Conservation (phyloP, 2,797 vertebrate species). For the Clarias laeviceps region DNA sequence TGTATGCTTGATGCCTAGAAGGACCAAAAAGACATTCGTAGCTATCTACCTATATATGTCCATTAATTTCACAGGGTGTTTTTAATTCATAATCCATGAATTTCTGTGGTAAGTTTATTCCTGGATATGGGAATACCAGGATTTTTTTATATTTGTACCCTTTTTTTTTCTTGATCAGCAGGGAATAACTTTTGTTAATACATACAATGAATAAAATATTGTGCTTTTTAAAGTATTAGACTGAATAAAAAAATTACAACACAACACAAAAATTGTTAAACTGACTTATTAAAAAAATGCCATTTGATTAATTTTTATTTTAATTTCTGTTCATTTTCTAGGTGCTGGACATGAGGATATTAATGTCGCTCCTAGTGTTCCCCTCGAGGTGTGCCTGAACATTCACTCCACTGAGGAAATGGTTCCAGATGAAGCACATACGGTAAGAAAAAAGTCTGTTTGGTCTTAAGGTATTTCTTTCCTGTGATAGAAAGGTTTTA, state of each 20-base stretch:
- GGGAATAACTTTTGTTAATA: neutral
- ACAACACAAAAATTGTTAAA: neutral
- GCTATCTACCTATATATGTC: neutral
- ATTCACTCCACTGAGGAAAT: slow-evolving; percentile 56
- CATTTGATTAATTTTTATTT: neutral
- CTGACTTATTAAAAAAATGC: neutral
- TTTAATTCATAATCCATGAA: too few relatives aligned
- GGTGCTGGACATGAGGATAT: slow-evolving; percentile 55
- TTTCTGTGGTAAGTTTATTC: neutral
- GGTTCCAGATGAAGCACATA: slow-evolving; percentile 39
- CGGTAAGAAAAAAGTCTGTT: neutral
- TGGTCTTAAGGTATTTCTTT: neutral
- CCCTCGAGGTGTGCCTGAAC: slow-evolving; percentile 64
- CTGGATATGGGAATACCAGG: neutral
- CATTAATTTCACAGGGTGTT: too few relatives aligned
- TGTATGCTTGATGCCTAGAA: neutral
- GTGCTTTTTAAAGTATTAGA: neutral
- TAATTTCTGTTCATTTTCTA: slow-evolving; percentile 52
- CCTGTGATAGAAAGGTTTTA: neutral
- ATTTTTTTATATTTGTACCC: neutral
- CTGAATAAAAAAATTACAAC: neutral
- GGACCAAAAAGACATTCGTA: too few relatives aligned
- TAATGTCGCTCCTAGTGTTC: slow-evolving; percentile 48
- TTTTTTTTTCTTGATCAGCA: neutral
- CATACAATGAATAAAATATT: neutral